Percentiles rank a stretch among this genome's conserved stretches.
Conservation (phyloP, 2,797 vertebrate species). For the Cirrhinus molitorella region DNA sequence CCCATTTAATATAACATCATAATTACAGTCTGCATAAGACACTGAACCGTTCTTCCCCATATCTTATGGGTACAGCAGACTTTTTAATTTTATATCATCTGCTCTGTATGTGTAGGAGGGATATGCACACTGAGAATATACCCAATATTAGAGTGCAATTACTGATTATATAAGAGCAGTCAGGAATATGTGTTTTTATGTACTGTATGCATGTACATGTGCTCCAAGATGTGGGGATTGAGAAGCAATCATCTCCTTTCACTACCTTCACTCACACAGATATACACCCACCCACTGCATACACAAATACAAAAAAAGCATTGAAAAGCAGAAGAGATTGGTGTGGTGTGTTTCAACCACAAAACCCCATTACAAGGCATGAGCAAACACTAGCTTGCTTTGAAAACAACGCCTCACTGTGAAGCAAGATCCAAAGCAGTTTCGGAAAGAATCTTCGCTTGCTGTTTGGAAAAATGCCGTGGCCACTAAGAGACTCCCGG, state of each 20-base stretch:
- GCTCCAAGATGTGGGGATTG: not conserved
- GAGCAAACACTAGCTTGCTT: not conserved
- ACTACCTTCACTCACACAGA: not conserved
- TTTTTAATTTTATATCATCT: conserved; percentile 46
- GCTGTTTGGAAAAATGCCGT: conserved; percentile 13
- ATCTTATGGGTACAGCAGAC: conserved; percentile 59
- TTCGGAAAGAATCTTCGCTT: not conserved
- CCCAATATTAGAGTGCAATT: conserved; percentile 64
- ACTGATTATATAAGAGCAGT: conserved; percentile 63
- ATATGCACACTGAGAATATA: conserved; percentile 35
- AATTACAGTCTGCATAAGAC: not conserved
- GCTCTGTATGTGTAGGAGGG: conserved; percentile 62
- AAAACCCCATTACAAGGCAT: conserved; percentile 22
- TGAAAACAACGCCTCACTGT: conserved; percentile 28
- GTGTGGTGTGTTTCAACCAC: conserved; percentile 24
- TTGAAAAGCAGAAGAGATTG: conserved; percentile 25
- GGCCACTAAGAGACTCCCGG: not conserved
- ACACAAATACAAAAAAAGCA: not conserved
- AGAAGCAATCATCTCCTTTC: conserved; percentile 19
- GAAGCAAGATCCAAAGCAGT: not conserved
- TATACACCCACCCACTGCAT: not conserved
- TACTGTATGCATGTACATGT: conserved; percentile 8
- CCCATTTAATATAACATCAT: not conserved
- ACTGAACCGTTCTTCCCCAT: not conserved
- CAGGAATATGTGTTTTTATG: conserved; percentile 2